Percentiles rank a stretch among this genome's conserved stretches.
Evolutionary conservation across 2,888 invertebrate genomes (phyloP).

Genomic region (Emmelina monodactyla): DNA sequence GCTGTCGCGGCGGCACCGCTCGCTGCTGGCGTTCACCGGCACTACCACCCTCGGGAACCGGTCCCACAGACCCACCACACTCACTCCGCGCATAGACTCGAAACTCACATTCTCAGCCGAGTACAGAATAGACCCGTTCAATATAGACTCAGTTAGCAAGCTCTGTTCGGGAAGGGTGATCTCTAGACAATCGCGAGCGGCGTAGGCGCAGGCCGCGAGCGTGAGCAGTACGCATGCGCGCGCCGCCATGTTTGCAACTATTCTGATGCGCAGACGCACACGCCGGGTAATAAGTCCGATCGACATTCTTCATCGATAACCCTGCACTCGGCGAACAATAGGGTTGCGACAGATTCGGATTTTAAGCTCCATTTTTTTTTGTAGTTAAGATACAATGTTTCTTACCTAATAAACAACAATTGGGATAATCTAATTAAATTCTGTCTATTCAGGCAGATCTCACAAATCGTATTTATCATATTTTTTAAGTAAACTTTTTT

Average conservation of each 20-base stretch:
- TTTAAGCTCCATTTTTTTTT: too few species aligned
- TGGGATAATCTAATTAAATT: too few species aligned
- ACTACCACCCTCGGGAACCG: slow-evolving; percentile 49
- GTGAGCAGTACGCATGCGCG: slow-evolving; percentile 45
- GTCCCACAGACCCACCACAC: slow-evolving; percentile 45
- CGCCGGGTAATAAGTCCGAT: slow-evolving; percentile 1
- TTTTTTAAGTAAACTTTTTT: too few species aligned
- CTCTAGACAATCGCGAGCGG: slow-evolving; percentile 48
- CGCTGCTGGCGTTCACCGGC: slow-evolving; percentile 50
- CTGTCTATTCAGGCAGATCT: too few species aligned
- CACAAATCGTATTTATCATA: too few species aligned
- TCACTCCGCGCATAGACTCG: slow-evolving; percentile 29
- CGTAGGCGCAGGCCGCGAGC: slow-evolving; percentile 25
- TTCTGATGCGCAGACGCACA: slow-evolving; percentile 15
- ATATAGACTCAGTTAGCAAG: slow-evolving; percentile 30
- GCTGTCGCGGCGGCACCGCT: slow-evolving; percentile 50
- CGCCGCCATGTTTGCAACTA: slow-evolving; percentile 36
- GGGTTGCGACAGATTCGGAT: neutral
- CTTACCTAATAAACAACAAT: too few species aligned
- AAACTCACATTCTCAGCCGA: slow-evolving; percentile 32
- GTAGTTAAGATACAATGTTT: too few species aligned
- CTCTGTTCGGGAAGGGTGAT: slow-evolving; percentile 39
- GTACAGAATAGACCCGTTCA: slow-evolving; percentile 41
- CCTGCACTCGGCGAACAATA: neutral
- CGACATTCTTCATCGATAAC: slow-evolving; percentile 21